Base-by-base conservation (phyloP, 2,113 vertebrate species). In the Cinclus cinclus region DNA sequence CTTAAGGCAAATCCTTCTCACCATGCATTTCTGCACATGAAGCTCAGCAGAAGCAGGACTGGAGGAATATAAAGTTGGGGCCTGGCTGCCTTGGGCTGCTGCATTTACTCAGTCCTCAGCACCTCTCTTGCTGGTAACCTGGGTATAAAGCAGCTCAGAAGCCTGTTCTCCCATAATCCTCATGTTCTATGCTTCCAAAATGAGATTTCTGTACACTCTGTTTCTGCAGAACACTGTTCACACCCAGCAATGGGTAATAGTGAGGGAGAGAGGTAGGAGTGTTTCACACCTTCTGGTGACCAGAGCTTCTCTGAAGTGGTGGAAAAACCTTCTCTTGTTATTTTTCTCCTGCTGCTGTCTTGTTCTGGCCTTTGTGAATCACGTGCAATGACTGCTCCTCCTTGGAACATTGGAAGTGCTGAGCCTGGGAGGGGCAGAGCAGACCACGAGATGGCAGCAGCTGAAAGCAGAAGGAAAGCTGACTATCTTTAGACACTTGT, bases 361-460 rank as follows among this genome's bases (percentile, higher is more conserved):
- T 42, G 12, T 17, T 68, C 22, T 83, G 70, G 15, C 18, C 1
- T 9, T 28, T 68, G 37, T 37, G 47, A 46, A 6, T n/a, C 1
- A 1, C 13, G n/a, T 44, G 47, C 21, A 13, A 0, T 10, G 30
- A 7, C 4, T 14, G 73, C 33, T 83, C 3, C 0, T 70, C 0
- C 1, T 13, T 50, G 46, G 50, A 37, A 25, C 18, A 0, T 1
- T 41, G n/a, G 24, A 5, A 7, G 18, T 41, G 23, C 58, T 30
- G 71, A 70, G 62, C n/a, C 18, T 73, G 22, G 46, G 62, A 28
- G 77, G 35, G 35, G 74, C 15, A 90, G 65, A 78, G 41, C 39
- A 41, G 20, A 25, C 96, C 97, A 96, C 56, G 47, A 96, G 97
- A 47, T 96, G 96, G 97, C 95, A 96, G 95, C 89, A 88, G 78